Evolutionary conservation across 2,888 invertebrate genomes (phyloP), one percentile per base, ranked within the genome.

Genomic region (Ormyrus nitidulus): DNA sequence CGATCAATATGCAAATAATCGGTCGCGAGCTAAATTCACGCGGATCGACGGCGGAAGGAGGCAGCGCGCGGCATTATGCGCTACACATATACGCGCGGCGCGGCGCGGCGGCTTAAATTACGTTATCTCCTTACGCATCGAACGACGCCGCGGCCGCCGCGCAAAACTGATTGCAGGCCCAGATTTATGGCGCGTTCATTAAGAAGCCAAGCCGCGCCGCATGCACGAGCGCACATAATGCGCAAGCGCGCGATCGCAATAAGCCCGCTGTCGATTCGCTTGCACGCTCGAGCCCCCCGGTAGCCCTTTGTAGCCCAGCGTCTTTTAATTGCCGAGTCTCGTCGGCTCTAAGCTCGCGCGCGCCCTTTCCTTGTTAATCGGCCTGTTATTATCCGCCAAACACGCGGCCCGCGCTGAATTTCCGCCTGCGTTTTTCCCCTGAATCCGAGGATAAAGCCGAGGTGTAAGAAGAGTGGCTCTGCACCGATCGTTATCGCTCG

Each of bases 101-200:
- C 53, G 53, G 78, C 53, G 53, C 10, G 11, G 0, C 64, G 44
- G 69, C 58, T 81, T 84, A 83, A 86, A 85, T 83, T 83, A 84
- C 77, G 81, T 84, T 84, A 86, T 85, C 86, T 83, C 80, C 80
- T 84, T 83, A 83, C 82, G 83, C 81, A 86, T 85, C 85, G 83
- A 75, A 81, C 79, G 82, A 82, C 85, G 84, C 84, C 10, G 84
- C 84, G 84, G 84, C 82, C 83, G 19, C 19, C 19, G 19, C 19
- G 44, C 9, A 82, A 34, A 84, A 84, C 84, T 83, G 85, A 86
- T 86, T 84, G 83, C 84, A 82, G 84, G 61, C 82, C 83, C 83
- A 84, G 85, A 86, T 86, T 86, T 85, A 86, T 85, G 84, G 84
- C 80, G 83, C 83, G 85, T 85, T 87, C 85, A 85, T 86, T 86